phyloP scores from a whole-genome alignment of 2,797 vertebrate genomes.

The Cheirogaleus major region DNA sequence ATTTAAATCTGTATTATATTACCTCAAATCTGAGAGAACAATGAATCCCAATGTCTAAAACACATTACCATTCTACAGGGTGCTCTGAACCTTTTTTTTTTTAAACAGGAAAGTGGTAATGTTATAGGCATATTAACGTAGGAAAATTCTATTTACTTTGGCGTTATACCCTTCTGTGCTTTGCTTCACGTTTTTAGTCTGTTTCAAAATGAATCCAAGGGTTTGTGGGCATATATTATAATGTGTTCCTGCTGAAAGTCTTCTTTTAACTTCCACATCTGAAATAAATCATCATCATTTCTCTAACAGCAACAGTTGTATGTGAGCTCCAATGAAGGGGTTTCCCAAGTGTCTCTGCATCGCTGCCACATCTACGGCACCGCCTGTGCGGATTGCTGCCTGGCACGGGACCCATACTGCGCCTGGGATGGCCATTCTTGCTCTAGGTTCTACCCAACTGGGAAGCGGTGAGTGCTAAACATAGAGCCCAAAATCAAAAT shows the following conservation, averaged over 20 bases:
- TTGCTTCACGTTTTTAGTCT: slow-evolving; percentile 58
- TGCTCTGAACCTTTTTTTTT: slow-evolving; percentile 40
- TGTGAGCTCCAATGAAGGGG: slow-evolving; percentile 94
- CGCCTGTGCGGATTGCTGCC: slow-evolving; percentile 97
- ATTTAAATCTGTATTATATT: slow-evolving; percentile 66
- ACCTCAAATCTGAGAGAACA: slow-evolving; percentile 72
- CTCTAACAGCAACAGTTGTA: slow-evolving; percentile 96
- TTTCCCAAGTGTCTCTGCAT: slow-evolving; percentile 96
- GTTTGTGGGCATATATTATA: slow-evolving; percentile 36
- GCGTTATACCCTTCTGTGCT: slow-evolving; percentile 44
- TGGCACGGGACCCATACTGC: slow-evolving; percentile 97
- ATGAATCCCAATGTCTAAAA: slow-evolving; percentile 71
- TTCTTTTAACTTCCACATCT: slow-evolving; percentile 53
- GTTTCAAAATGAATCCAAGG: slow-evolving; percentile 61
- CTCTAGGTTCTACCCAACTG: slow-evolving; percentile 96
- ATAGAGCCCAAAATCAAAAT: not conserved
- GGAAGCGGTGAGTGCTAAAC: slow-evolving; percentile 92
- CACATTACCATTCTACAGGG: slow-evolving; percentile 42
- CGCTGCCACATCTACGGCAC: slow-evolving; percentile 96
- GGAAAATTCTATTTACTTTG: slow-evolving; percentile 77
- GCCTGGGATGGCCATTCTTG: slow-evolving; percentile 98
- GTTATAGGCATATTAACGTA: slow-evolving; percentile 57
- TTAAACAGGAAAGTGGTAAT: slow-evolving; percentile 71
- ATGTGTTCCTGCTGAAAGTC: not conserved
- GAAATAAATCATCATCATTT: slow-evolving; percentile 63